Conservation (phyloP, 2,888 invertebrate genomes). For the Anorthoa munda region DNA sequence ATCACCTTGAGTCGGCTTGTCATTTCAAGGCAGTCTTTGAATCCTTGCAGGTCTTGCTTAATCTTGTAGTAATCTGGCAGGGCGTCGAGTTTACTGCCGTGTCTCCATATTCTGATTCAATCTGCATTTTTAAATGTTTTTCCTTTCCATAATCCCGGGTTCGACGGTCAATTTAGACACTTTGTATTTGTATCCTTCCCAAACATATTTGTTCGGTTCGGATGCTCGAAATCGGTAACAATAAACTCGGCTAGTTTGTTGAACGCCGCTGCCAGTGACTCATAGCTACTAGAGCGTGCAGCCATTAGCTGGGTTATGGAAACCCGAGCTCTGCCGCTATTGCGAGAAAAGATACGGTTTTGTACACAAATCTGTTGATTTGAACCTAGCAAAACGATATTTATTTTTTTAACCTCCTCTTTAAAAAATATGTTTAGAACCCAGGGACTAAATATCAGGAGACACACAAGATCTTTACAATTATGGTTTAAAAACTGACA, state of each 20-base stretch:
- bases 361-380: conserved; percentile 37
- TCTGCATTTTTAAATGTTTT: not conserved
- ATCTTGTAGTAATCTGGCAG: too few species aligned
- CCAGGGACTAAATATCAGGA: too few species aligned
- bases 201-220: conserved; percentile 18
- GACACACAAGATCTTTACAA: too few species aligned
- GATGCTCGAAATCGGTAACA: conserved; percentile 38
- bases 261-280: conserved; percentile 41
- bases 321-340: conserved; percentile 36
- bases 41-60: too few species aligned
- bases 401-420: too few species aligned
- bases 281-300: conserved; percentile 61
- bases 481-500: too few species aligned
- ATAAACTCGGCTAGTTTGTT: conserved; percentile 53
- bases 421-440: too few species aligned
- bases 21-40: too few species aligned
- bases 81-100: too few species aligned
- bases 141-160: not conserved
- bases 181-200: conserved; percentile 8
- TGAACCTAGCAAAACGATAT: not conserved
- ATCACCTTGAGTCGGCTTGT: too few species aligned
- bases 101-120: too few species aligned
- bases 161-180: not conserved
- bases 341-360: conserved; percentile 53
- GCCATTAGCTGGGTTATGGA: conserved; percentile 54